Base-by-base conservation (phyloP, 2,797 vertebrate species). In the Myiotriccus ornatus region DNA sequence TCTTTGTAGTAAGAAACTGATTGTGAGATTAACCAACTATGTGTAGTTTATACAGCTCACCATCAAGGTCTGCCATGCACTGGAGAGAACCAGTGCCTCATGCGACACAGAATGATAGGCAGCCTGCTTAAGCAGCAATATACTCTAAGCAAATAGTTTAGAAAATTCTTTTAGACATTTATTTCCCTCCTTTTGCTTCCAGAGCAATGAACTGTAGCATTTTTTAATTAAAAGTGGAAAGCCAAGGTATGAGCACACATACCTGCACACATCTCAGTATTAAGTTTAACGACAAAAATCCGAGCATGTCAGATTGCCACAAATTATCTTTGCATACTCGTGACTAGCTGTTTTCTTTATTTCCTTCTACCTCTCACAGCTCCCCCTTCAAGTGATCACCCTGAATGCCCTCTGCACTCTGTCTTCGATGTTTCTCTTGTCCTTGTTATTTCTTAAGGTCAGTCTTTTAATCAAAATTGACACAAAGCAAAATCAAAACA, bases 161-260 rank as follows among this genome's bases (percentile, higher is more conserved):
- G 59, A 86, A 95, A 95, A 95, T 84, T 78, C 82, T 91, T 95
- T 62, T 14, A 84, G 94, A 81, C 55, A 41, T 93, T 96, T 89
- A 95, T 80, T 85, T 91, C 69, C 62, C 50, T 65, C 69, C 68
- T 89, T 93, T 91, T 84, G 55, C 84, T 92, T 95, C 79, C 73
- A 95, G 93, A 93, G 94, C 87, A 97, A 86, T 90, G 84, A 89
- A 88, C 84, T 93, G 92, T 93, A 91, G 82, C 87, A 23, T 52
- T 94, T 92, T 83, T 90, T 86, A 96, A 95, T 94, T 96, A 92
- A 23, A 74, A 69, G 50, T 81, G 55, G 84, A 91, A 83, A 83
- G 76, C 52, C 74, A 84, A 87, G 70, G 84, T 65, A 92, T 21
- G 76, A 86, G 67, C 6, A 25, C 75, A 93, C 92, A 95, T 90